These are phyloP conservation scores for Rhysida immarginata DNA, from an alignment of 1,140 invertebrate genomes.

Conservation along the genomic window DNA sequence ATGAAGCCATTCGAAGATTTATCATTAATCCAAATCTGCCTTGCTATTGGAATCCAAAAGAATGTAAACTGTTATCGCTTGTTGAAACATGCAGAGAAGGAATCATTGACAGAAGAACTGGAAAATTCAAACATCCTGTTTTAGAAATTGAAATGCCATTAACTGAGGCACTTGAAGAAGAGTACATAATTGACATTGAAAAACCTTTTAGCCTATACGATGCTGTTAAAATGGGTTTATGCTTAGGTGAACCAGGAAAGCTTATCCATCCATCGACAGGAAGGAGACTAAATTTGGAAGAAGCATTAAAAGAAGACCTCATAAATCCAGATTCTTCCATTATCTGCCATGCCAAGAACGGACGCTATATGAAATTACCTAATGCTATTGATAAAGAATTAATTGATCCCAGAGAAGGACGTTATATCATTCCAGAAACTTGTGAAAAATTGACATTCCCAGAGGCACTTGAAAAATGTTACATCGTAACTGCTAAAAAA, in stretches of 20 bases:
- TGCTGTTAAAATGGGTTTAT: constrained; percentile 62
- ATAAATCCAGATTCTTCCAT: constrained; percentile 62
- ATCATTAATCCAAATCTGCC: constrained; percentile 60
- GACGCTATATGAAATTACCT: constrained; percentile 52
- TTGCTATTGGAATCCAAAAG: constrained; percentile 59
- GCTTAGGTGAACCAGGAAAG: constrained; percentile 48
- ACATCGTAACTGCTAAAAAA: constrained; percentile 54
- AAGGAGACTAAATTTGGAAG: constrained; percentile 55
- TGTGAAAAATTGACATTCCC: constrained; percentile 37
- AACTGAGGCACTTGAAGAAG: constrained; percentile 52
- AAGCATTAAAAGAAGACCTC: constrained; percentile 59
- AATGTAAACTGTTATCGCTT: constrained; percentile 48
- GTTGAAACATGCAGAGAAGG: constrained; percentile 60
- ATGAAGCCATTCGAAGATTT: constrained; percentile 64
- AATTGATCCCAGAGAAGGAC: constrained; percentile 53
- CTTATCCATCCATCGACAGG: constrained; percentile 70
- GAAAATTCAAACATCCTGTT: constrained; percentile 53
- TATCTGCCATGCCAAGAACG: constrained; percentile 50
- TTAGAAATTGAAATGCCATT: constrained; percentile 40
- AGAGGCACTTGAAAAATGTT: constrained; percentile 50
- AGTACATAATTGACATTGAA: constrained; percentile 70
- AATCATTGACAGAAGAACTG: constrained; percentile 63
- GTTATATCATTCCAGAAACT: constrained; percentile 44
- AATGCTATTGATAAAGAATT: constrained; percentile 56
- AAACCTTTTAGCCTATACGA: constrained; percentile 52